phyloP scores from a whole-genome alignment of 1,140 invertebrate species.

The Anastrepha ludens region DNA sequence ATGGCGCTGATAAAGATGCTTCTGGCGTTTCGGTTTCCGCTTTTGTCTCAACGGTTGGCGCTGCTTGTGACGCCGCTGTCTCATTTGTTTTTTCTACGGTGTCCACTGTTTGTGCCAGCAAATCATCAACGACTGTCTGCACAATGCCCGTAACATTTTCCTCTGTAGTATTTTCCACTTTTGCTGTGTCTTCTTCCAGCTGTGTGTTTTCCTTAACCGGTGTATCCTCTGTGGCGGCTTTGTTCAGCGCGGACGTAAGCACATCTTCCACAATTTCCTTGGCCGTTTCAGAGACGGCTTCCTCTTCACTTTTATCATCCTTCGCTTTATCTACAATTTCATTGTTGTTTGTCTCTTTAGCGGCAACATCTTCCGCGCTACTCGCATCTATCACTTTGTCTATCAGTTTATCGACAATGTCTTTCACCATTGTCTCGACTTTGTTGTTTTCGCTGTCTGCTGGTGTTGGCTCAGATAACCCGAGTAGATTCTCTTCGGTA shows the following conservation, averaged over 20 bases:
- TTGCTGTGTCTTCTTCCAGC: not conserved
- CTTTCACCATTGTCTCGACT: slow-evolving; percentile 61
- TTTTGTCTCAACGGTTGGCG: not conserved
- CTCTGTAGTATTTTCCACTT: slow-evolving; percentile 53
- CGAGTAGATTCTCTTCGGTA: slow-evolving; percentile 56
- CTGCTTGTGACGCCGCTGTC: not conserved
- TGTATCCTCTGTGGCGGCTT: slow-evolving; percentile 15
- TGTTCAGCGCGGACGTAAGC: slow-evolving; percentile 64
- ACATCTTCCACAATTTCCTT: slow-evolving; percentile 67
- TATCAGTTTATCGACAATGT: slow-evolving; percentile 70
- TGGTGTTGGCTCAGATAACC: slow-evolving; percentile 54
- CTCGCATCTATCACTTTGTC: slow-evolving; percentile 67
- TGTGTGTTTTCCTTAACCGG: not conserved
- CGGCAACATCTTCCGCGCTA: not conserved
- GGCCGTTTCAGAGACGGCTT: slow-evolving; percentile 57
- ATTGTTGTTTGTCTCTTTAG: slow-evolving; percentile 68
- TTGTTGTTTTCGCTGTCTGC: not conserved
- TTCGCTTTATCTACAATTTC: slow-evolving; percentile 55
- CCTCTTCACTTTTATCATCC: slow-evolving; percentile 22
- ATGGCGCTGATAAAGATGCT: not conserved
- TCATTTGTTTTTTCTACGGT: slow-evolving; percentile 56
- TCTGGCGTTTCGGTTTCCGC: slow-evolving; percentile 35
- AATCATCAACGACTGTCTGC: slow-evolving; percentile 64
- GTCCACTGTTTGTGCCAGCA: slow-evolving; percentile 67
- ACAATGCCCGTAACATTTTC: slow-evolving; percentile 67